Conservation (phyloP, 2,113 vertebrate species). For the Atractosteus spatula region DNA sequence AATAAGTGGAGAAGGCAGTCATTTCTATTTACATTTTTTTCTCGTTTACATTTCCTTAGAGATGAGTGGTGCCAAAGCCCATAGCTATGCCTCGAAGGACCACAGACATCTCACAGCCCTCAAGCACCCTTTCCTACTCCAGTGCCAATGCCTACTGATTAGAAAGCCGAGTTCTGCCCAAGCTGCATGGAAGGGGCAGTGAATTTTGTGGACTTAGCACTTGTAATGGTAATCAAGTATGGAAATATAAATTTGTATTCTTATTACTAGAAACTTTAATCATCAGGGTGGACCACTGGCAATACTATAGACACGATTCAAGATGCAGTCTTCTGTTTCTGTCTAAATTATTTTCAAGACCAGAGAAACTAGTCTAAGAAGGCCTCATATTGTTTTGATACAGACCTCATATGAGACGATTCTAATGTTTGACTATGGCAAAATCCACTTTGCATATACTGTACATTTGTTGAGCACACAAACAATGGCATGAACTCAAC, state of each 20-base stretch:
- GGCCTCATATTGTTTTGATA: constrained; percentile 12
- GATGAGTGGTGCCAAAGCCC: constrained; percentile 1
- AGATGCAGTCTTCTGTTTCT: not conserved
- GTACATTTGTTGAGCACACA: not conserved
- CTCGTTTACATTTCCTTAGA: not conserved
- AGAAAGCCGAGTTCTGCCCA: not conserved
- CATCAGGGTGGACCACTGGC: constrained; percentile 28
- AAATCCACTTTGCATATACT: constrained; percentile 1
- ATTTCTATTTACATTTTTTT: not conserved
- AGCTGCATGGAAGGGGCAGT: constrained; percentile 1
- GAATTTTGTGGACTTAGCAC: constrained; percentile 22
- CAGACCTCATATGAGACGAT: not conserved
- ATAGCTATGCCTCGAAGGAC: constrained; percentile 7
- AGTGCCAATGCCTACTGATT: not conserved
- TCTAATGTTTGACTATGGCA: not conserved
- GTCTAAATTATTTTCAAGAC: constrained; percentile 22
- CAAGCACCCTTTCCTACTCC: constrained; percentile 5
- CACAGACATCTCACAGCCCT: constrained; percentile 5
- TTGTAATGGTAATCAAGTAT: constrained; percentile 30
- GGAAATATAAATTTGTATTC: constrained; percentile 24
- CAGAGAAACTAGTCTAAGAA: not conserved
- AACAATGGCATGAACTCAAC: constrained; percentile 1
- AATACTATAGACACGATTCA: constrained; percentile 15
- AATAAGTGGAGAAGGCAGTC: not conserved
- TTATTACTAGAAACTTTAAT: constrained; percentile 24